Evolutionary conservation across 2,797 vertebrate genomes (phyloP), one percentile per base, ranked within the genome.

Genomic region (Anabas testudineus): DNA sequence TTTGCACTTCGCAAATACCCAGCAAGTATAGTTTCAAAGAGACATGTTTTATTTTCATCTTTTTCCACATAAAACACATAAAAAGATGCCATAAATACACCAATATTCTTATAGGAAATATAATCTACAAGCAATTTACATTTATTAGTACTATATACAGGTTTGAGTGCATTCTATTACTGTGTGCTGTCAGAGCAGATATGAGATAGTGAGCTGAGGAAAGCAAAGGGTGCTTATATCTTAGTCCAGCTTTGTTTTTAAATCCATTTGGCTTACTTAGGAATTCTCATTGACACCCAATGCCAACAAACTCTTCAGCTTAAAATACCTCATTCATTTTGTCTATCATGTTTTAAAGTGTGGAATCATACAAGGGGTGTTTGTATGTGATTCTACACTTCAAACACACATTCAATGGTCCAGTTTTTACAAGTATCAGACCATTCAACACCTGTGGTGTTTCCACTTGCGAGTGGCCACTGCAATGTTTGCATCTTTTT

Each of bases 391-490:
- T 13, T 47, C 36, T 19, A 53, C 67, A 56, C n/a, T 53, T 59
- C 12, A 71, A 74, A 67, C 74, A 67, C 28, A 42, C 8, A 70
- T 54, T 67, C 39, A 42, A 45, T 53, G 30, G 36, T 68, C 10
- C 22, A 42, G 18, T 42, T 43, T 58, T 43, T 57, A n/a, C 15
- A n/a, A 10, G 3, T 14, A 18, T 53, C 24, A 26, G 6, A 42
- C 26, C 16, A n/a, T 54, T 95, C 81, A 95, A 72, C 96, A 97
- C 87, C 94, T 95, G 79, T 96, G 94, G 41, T 95, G 93, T 71
- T 94, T 96, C 96, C 95, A 96, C 74, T 95, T 97, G 58, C 95
- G 94, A 3, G 90, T 92, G 19, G 95, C 96, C 26, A 93, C 46
- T 1, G 93, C 82, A 21, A 97, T 91, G 82, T 95, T 93, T 14